Conservation (phyloP, 2,888 invertebrate species). For the Neoaliturus tenellus region DNA sequence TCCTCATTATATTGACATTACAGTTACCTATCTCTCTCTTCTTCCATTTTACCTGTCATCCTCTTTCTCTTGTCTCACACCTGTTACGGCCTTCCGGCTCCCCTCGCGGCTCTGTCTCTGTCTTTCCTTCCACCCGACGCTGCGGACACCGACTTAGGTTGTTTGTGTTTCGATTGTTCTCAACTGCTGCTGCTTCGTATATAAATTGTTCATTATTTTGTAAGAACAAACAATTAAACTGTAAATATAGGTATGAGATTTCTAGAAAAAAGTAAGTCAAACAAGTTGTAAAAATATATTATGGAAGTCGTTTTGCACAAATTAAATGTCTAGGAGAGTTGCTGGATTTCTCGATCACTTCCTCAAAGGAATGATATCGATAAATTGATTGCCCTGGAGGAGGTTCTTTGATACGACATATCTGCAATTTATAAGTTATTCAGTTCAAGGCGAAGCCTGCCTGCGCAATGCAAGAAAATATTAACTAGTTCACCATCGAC, state of each 20-base stretch:
- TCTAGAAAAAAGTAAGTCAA: too few relatives aligned
- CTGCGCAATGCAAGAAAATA: slow-evolving; percentile 5
- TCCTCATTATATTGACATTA: slow-evolving; percentile 56
- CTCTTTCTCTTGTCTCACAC: slow-evolving; percentile 52
- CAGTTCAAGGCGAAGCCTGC: not conserved
- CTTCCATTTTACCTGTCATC: slow-evolving; percentile 54
- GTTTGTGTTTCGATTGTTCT: too few relatives aligned
- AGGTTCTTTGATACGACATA: not conserved
- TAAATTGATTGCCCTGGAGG: not conserved
- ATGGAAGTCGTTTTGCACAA: too few relatives aligned
- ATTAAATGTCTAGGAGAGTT: not conserved
- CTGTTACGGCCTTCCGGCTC: slow-evolving; percentile 56
- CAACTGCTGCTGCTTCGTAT: too few relatives aligned
- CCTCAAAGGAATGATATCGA: not conserved
- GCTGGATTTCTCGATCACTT: not conserved
- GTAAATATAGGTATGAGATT: too few relatives aligned
- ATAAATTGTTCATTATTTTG: too few relatives aligned
- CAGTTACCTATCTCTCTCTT: slow-evolving; percentile 49
- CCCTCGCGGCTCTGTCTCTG: too few relatives aligned
- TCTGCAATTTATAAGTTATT: slow-evolving; percentile 1
- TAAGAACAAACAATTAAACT: too few relatives aligned
- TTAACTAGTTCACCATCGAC: not conserved
- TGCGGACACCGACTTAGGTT: too few relatives aligned
- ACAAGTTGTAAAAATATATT: too few relatives aligned
- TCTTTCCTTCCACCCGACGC: too few relatives aligned